These are phyloP conservation scores for Psittacus erithacus DNA, from an alignment of 2,113 vertebrate species.

Conservation along the genomic window DNA sequence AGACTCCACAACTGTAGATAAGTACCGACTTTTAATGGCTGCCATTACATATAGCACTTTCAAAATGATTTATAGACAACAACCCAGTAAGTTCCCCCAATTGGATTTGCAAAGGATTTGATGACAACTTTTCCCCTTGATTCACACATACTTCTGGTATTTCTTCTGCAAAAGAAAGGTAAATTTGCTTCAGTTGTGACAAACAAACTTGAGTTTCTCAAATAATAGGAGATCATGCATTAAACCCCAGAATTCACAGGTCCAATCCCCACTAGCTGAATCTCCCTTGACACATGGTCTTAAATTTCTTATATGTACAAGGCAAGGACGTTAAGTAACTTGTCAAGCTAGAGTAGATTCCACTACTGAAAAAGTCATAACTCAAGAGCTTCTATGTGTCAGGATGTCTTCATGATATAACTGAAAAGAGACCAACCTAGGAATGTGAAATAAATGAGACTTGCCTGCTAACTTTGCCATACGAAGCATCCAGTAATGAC, in stretches of 20 bases:
- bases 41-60: neutral
- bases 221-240: neutral
- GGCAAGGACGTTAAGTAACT: neutral
- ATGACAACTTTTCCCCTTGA: neutral
- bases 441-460: neutral
- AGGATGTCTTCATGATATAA: neutral
- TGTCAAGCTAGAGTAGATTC: neutral
- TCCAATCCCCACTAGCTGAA: neutral
- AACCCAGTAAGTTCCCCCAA: neutral
- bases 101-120: neutral
- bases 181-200: neutral
- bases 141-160: neutral
- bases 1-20: neutral
- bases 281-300: neutral
- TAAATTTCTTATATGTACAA: neutral
- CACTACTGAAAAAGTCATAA: neutral
- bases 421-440: neutral
- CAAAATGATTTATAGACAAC: neutral
- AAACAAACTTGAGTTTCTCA: neutral
- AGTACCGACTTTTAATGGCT: neutral
- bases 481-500: neutral
- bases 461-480: neutral
- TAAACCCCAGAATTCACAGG: neutral
- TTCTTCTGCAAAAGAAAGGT: neutral
- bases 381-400: neutral